Evolutionary conservation across 2,797 vertebrate species (phyloP).

Genomic region (Protosalanx chinensis): DNA sequence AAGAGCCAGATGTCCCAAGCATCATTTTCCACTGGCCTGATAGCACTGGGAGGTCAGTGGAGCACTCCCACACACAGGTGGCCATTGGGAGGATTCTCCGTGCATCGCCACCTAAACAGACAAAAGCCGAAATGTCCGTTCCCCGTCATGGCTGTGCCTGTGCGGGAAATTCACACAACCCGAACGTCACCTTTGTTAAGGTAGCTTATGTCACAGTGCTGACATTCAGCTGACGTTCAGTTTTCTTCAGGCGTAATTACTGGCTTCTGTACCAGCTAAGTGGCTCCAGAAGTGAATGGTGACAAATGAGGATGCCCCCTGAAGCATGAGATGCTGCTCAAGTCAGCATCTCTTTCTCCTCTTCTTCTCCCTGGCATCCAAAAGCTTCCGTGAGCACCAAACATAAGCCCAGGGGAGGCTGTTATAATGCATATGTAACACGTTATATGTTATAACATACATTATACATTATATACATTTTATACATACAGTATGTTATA

Average conservation of each 20-base stretch:
- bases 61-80: conserved; percentile 26
- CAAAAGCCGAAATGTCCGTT: neutral
- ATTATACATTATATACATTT: no score
- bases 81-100: conserved; percentile 22
- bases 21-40: conserved; percentile 41
- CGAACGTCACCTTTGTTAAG: neutral
- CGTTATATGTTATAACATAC: no score
- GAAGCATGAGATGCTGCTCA: neutral
- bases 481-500: no score
- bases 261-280: neutral
- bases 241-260: neutral
- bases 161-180: neutral
- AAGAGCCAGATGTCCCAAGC: conserved; percentile 66
- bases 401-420: neutral
- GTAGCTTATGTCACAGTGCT: neutral
- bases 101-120: conserved; percentile 7
- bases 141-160: neutral
- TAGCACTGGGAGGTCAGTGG: conserved; percentile 37
- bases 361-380: neutral
- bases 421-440: neutral
- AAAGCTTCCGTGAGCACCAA: neutral
- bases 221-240: neutral
- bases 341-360: neutral
- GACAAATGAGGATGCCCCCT: neutral
- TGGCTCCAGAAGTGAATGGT: neutral